Evolutionary conservation across 1,140 invertebrate genomes (phyloP).

Genomic region (Homarus americanus): DNA sequence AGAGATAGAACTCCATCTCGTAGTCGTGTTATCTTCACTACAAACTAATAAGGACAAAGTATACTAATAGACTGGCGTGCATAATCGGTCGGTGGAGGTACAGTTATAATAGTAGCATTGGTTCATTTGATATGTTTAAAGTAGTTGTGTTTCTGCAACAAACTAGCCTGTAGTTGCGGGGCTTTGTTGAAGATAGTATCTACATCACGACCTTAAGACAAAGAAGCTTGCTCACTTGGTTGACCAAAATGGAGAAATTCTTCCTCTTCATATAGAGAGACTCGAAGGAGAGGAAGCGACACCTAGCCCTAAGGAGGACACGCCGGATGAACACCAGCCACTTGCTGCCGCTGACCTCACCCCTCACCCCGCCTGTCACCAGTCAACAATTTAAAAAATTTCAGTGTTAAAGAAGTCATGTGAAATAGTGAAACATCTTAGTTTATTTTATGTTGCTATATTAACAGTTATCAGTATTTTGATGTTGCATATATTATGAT

Average conservation of each 20-base stretch:
- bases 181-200: background rate
- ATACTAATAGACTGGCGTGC: too few species aligned
- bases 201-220: background rate
- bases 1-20: too few species aligned
- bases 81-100: too few species aligned
- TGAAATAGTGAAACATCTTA: background rate
- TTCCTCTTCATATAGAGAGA: conserved; percentile 39
- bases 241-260: conserved; percentile 29
- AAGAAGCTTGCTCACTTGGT: conserved; percentile 45
- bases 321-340: conserved; percentile 1
- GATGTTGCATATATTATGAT: background rate
- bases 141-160: too few species aligned
- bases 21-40: too few species aligned
- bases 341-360: background rate
- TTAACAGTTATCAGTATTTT: too few species aligned
- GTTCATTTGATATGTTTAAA: too few species aligned
- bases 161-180: too few species aligned
- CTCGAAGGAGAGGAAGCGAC: conserved; percentile 27
- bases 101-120: too few species aligned
- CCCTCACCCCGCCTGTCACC: background rate
- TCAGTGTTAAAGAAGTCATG: too few species aligned
- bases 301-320: conserved; percentile 14
- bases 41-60: too few species aligned
- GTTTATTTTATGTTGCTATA: background rate
- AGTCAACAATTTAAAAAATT: background rate